Percentiles rank a stretch among this genome's conserved stretches.
Evolutionary conservation across 2,888 invertebrate species (phyloP).

Genomic region (Mesodorylaimus sp.): DNA sequence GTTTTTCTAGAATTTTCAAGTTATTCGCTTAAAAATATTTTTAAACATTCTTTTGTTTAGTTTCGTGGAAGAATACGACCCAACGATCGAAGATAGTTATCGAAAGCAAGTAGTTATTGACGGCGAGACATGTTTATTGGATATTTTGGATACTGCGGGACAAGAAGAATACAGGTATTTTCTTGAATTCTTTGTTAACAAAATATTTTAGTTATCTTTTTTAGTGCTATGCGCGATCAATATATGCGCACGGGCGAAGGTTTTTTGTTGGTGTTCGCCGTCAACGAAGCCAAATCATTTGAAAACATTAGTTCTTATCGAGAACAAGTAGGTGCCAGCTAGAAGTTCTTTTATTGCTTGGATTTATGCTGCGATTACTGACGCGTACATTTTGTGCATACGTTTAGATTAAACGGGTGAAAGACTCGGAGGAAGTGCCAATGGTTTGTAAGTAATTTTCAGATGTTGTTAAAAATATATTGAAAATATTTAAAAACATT

Average conservation of each 20-base stretch:
- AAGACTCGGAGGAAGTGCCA: slow-evolving; percentile 97
- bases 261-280: slow-evolving; percentile 92
- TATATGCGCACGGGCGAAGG: slow-evolving; percentile 99
- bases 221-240: slow-evolving; percentile 94
- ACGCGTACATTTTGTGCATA: too few species aligned
- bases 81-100: slow-evolving; percentile 99
- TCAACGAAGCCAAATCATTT: slow-evolving; percentile 95
- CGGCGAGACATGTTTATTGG: slow-evolving; percentile 92
- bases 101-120: slow-evolving; percentile 77
- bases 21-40: too few species aligned
- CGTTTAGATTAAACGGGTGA: slow-evolving; percentile 79
- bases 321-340: slow-evolving; percentile 30
- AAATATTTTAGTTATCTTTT: too few species aligned
- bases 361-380: too few species aligned
- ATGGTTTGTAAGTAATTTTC: slow-evolving; percentile 55
- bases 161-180: slow-evolving; percentile 85
- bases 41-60: too few species aligned
- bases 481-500: slow-evolving; percentile 3
- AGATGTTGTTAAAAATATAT: too few species aligned
- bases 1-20: too few species aligned
- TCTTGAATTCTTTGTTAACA: too few species aligned
- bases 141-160: slow-evolving; percentile 96
- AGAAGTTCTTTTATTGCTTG: too few species aligned
- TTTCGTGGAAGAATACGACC: slow-evolving; percentile 77
- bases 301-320: slow-evolving; percentile 84